Evolutionary conservation across 2,888 invertebrate species (phyloP).

Genomic region (Cantharis rufa): DNA sequence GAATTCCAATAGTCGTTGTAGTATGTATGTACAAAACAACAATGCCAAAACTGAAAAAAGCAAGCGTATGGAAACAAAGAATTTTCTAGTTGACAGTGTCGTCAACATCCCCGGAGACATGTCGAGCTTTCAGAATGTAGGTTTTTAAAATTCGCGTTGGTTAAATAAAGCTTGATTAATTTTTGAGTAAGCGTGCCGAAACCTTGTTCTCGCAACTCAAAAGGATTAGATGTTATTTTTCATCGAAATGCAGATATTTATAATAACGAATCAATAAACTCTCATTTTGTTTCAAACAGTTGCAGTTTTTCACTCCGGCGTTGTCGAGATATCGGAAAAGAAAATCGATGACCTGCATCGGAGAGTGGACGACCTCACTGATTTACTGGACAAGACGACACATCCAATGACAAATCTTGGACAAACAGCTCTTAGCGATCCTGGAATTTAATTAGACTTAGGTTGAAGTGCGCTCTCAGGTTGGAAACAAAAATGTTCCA

Average conservation of each 20-base stretch:
- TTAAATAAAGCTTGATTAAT: not conserved
- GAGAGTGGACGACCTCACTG: slow-evolving; percentile 26
- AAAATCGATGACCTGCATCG: slow-evolving; percentile 36
- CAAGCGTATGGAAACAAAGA: slow-evolving; percentile 5
- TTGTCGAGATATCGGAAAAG: slow-evolving; percentile 11
- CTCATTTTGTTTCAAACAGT: slow-evolving; percentile 3
- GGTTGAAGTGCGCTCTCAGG: not conserved
- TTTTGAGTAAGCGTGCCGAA: not conserved
- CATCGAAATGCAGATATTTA: not conserved
- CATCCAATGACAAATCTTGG: slow-evolving; percentile 11
- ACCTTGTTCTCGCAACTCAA: not conserved
- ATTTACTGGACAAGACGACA: slow-evolving; percentile 17
- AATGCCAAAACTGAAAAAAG: slow-evolving; percentile 6
- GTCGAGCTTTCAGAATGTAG: not conserved
- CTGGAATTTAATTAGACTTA: slow-evolving; percentile 10
- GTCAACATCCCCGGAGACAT: slow-evolving; percentile 8
- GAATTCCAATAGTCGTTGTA: slow-evolving; percentile 8
- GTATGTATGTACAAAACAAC: slow-evolving; percentile 7
- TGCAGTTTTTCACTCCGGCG: slow-evolving; percentile 18
- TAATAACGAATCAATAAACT: slow-evolving; percentile 7
- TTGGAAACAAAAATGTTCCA: not conserved
- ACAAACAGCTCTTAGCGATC: not conserved
- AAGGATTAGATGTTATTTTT: not conserved
- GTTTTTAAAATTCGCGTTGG: not conserved
- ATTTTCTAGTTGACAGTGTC: slow-evolving; percentile 1